Base-by-base conservation (phyloP, 92 coral and sea anemone species). In the Epizoanthus fatuus region DNA sequence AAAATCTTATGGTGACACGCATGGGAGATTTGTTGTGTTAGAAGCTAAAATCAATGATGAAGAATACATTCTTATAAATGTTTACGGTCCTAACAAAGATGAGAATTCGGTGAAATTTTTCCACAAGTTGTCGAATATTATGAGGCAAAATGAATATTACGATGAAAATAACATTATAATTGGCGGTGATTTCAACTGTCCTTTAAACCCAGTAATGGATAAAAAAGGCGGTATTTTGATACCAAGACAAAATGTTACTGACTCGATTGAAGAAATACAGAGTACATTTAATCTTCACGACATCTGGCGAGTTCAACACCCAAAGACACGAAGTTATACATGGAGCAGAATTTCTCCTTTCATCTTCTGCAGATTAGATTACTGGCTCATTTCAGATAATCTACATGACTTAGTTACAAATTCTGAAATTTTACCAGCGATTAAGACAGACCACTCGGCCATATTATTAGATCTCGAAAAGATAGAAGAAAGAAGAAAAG, bases 231-330 rank as follows among this genome's bases (percentile, higher is more conserved):
- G 25, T 22, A 22, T 22, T 22, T 22, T 22, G 25, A 22, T 22
- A 22, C 25, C 25, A 22, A 22, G 25, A 22, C 25, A 22, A 22
- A 22, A 22, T 22, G 25, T 22, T 22, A 22, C 0, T 22, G 25
- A 22, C 25, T 22, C 25, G 25, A 22, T 22, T 22, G 25, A 22
- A 22, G 25, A 22, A 22, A 22, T 22, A 22, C 25, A 22, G 25
- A 22, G 25, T 22, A 42, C 78, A 10, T 72, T 72, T 72, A 44
- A n/a, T 13, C 29, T 47, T n/a, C 22, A 72, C 44, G 79, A 72
- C 7, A 29, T 79, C 35, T 79, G 84, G 71, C 69, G 44, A 39
- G 69, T 78, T 32, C 56, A 58, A 78, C 62, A 59, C 53, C 71
- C 71, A 25, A 39, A 59, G 7, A 29, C 52, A 4, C 42, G 38